Evolutionary conservation across 1,140 invertebrate genomes (phyloP), one percentile per base, ranked within the genome.

Genomic region (Cheumatopsyche charites): DNA sequence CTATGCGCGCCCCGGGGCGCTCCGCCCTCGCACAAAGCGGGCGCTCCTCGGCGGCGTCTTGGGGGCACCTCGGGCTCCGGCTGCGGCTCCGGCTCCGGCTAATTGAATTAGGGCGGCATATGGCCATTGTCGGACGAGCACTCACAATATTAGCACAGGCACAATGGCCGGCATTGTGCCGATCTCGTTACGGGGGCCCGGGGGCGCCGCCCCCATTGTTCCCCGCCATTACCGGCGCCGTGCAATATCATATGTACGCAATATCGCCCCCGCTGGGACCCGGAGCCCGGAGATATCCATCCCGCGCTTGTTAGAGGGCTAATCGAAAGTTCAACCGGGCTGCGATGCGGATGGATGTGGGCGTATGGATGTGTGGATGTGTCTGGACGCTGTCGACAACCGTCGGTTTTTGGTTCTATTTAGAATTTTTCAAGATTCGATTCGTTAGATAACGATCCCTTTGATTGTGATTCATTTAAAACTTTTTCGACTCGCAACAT

Each of bases 21-120:
- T 2, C 11, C 12, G 13, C 15, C 47, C 47, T 12, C 43, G 11
- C 47, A 0, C 15, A 17, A 1, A 1, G n/a, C 9, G 47, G 47
- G 15, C 12, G 15, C 47, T 19, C 47, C 21, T 7, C 55, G 25
- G 21, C 19, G 29, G 11, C 55, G 49, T 23, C 49, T n/a, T n/a
- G 9, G 49, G 49, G 9, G 49, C 11, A 5, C 49, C 7, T 19
- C 49, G 49, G n/a, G n/a, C 12, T 5, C 9, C 55, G 12, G 23
- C 19, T 11, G 7, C 17, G 23, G 55, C 12, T 5, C 9, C 55
- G 12, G 23, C 19, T 11, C 0, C 17, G 23, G 55, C 55, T 72
- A 72, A 72, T 67, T 72, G 47, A 72, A 72, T 72, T 68, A 68
- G 63, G 52, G 45, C 63, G 65, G 58, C 71, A 72, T 72, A 72